Evolutionary conservation across 2,888 invertebrate species (phyloP), one percentile per base, ranked within the genome.

Genomic region (Philereme vetulata): DNA sequence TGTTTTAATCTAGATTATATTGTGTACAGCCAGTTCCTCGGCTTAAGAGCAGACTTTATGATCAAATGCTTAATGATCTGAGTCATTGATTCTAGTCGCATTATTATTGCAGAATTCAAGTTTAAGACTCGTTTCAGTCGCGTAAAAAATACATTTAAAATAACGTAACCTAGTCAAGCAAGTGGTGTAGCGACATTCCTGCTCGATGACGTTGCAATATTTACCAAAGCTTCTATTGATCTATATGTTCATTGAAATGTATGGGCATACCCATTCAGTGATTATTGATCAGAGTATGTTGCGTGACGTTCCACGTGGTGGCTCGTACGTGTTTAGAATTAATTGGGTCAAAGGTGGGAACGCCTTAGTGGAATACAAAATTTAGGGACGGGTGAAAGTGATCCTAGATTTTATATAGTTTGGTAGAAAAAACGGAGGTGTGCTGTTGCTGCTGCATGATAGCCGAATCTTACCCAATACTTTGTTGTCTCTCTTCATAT

Each of bases 271-370:
- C 71, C 72, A 78, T 82, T 78, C 80, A 74, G 61, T 70, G 60
- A 67, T 72, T 82, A 81, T 81, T 75, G 81, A 83, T 84, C 77
- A 70, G 65, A 62, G 59, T 65, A 63, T 58, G 64, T 68, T 68
- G 72, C 75, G 77, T 82, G 80, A 70, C 75, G 68, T 64, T 64
- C 61, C 69, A 68, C 71, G 71, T 74, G 68, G 76, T 76, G 74
- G 65, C 34, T 58, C 51, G 73, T 75, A 80, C 78, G 75, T 77
- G 73, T 72, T 75, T 68, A 65, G 67, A 67, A 77, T 74, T 83
- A 87, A 86, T 85, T 86, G 75, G 88, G 87, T 85, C 86, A 81
- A 73, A 74, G 76, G 75, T 63, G 61, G 66, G 66, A 65, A 63
- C 61, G 66, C 64, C 66, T 68, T 63, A 2, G 21, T 21, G 51